Evolutionary conservation across 2,113 vertebrate species (phyloP).

Genomic region (Egretta garzetta): DNA sequence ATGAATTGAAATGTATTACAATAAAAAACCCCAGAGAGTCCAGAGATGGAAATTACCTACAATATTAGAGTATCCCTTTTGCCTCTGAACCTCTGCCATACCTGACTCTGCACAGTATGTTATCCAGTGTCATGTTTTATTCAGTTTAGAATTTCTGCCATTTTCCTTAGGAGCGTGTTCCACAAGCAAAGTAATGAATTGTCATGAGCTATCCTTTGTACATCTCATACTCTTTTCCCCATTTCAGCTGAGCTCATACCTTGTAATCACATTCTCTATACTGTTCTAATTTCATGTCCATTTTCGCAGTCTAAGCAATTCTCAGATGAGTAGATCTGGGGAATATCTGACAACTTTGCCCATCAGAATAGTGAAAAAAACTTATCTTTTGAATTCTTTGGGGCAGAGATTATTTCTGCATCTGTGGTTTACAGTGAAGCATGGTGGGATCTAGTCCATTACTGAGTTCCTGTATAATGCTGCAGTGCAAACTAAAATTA

Average conservation of each 20-base stretch:
- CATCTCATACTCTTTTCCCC: background rate
- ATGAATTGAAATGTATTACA: background rate
- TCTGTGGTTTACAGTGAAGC: background rate
- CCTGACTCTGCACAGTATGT: background rate
- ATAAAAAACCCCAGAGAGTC: background rate
- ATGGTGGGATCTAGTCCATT: background rate
- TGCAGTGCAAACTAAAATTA: background rate
- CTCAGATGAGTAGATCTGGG: background rate
- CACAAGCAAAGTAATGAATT: accelerated
- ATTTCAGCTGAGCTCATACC: background rate
- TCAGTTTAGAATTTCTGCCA: background rate
- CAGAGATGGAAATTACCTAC: background rate
- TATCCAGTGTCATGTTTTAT: background rate
- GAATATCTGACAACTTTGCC: background rate
- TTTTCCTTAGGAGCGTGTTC: accelerated
- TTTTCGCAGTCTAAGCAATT: background rate
- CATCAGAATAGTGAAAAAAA: background rate
- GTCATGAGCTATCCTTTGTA: background rate
- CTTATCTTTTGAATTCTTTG: background rate
- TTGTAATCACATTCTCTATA: background rate
- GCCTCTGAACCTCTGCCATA: background rate
- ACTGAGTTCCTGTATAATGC: background rate
- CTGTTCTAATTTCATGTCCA: background rate
- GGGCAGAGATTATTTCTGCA: background rate
- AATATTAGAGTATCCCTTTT: background rate